A percentile compares a stretch with the other conserved stretches of the same genome.
These are phyloP conservation scores for Cephalopachus bancanus DNA, from an alignment of 2,797 vertebrate species.

Conservation along the genomic window DNA sequence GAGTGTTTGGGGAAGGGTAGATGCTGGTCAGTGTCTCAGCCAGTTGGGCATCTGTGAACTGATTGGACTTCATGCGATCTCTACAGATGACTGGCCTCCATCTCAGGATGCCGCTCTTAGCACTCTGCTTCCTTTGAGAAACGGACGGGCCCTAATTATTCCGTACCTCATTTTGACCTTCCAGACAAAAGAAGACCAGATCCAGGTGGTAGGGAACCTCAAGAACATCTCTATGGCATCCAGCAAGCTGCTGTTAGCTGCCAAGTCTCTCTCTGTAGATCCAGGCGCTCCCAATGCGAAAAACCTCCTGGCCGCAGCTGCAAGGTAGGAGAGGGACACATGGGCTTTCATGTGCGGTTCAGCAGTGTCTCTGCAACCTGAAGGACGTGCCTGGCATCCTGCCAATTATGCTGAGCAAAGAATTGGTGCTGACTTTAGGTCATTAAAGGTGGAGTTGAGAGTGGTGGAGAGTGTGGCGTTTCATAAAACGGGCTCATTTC, in stretches of 20 bases:
- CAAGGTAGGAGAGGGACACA: slow-evolving; percentile 91
- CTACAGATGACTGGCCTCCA: neutral
- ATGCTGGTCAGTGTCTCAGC: neutral
- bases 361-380: neutral
- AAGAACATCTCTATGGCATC: slow-evolving; percentile 99
- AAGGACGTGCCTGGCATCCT: neutral
- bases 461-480: neutral
- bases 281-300: slow-evolving; percentile 99
- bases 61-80: neutral
- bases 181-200: slow-evolving; percentile 98
- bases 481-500: slow-evolving; percentile 25
- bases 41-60: neutral
- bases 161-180: slow-evolving; percentile 74
- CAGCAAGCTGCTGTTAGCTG: slow-evolving; percentile 97
- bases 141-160: neutral
- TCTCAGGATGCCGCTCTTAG: neutral
- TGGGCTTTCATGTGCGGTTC: neutral
- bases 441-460: neutral
- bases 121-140: neutral
- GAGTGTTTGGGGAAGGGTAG: slow-evolving; percentile 69
- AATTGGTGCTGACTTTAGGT: neutral
- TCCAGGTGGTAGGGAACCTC: slow-evolving; percentile 98
- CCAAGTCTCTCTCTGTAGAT: slow-evolving; percentile 98
- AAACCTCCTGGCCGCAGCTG: slow-evolving; percentile 97
- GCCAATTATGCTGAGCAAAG: neutral